Evolutionary conservation across 2,888 invertebrate species (phyloP).

Genomic region (Neoascia interrupta): DNA sequence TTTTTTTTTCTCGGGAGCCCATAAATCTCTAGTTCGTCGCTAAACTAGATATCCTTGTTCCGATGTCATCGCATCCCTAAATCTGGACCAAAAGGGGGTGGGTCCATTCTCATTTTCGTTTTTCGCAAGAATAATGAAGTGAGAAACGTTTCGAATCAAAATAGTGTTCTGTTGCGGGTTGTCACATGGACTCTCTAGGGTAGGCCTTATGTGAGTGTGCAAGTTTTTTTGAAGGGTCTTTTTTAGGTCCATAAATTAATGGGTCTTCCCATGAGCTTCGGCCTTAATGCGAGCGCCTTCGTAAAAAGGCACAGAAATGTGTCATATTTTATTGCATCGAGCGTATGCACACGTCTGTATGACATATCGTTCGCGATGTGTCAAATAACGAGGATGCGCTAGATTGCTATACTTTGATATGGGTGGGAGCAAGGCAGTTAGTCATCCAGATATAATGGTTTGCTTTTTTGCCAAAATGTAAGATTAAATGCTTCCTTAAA

Average conservation of each 20-base stretch:
- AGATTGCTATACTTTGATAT: slow-evolving; percentile 19
- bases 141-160: slow-evolving; percentile 68
- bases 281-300: slow-evolving; percentile 17
- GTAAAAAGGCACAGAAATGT: slow-evolving; percentile 46
- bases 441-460: slow-evolving; percentile 20
- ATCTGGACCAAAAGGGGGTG: slow-evolving; percentile 31
- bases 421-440: slow-evolving; percentile 24
- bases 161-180: slow-evolving; percentile 61
- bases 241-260: slow-evolving; percentile 66
- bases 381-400: slow-evolving; percentile 19
- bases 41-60: slow-evolving; percentile 56
- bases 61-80: slow-evolving; percentile 55
- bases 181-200: not conserved
- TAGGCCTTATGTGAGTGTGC: slow-evolving; percentile 5
- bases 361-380: slow-evolving; percentile 58
- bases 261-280: slow-evolving; percentile 30
- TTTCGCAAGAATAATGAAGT: slow-evolving; percentile 63
- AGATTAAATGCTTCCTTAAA: slow-evolving; percentile 31
- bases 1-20: slow-evolving; percentile 11
- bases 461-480: slow-evolving; percentile 1
- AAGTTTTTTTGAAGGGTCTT: slow-evolving; percentile 50
- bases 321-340: slow-evolving; percentile 67
- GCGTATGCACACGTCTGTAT: slow-evolving; percentile 61
- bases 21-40: slow-evolving; percentile 61
- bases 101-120: slow-evolving; percentile 20